A percentile compares a stretch with the other conserved stretches of the same genome.
phyloP scores from a whole-genome alignment of 2,113 vertebrate genomes.

The Zonotrichia leucophrys region DNA sequence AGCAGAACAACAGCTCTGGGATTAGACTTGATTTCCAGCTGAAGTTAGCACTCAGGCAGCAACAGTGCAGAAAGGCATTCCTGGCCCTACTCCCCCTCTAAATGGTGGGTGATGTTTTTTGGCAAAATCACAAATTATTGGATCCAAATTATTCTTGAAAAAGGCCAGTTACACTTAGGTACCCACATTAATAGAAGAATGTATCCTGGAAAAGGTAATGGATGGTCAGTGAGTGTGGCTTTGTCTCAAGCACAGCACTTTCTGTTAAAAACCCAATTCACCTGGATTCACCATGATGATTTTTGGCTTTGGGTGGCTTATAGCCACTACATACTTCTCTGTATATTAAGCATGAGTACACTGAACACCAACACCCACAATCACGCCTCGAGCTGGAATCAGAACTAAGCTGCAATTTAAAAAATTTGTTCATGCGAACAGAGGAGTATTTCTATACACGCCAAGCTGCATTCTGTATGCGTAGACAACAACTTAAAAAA shows the following conservation, averaged over 20 bases:
- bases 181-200: background rate
- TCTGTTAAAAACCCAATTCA: background rate
- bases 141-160: background rate
- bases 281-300: background rate
- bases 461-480: background rate
- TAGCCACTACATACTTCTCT: background rate
- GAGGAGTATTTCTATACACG: background rate
- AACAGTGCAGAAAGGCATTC: background rate
- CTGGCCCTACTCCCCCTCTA: background rate
- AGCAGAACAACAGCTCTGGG: background rate
- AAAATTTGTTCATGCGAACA: background rate
- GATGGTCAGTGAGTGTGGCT: background rate
- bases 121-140: background rate
- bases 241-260: background rate
- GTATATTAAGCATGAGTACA: background rate
- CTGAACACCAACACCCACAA: accelerated
- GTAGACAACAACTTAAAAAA: background rate
- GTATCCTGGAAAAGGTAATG: background rate
- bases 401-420: background rate
- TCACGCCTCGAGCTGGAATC: background rate
- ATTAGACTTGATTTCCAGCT: background rate
- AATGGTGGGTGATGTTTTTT: accelerated
- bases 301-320: background rate
- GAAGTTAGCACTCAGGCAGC: background rate
- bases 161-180: background rate